Conservation (phyloP, 2,113 vertebrate genomes). For the Sinocyclocheilus grahami region DNA sequence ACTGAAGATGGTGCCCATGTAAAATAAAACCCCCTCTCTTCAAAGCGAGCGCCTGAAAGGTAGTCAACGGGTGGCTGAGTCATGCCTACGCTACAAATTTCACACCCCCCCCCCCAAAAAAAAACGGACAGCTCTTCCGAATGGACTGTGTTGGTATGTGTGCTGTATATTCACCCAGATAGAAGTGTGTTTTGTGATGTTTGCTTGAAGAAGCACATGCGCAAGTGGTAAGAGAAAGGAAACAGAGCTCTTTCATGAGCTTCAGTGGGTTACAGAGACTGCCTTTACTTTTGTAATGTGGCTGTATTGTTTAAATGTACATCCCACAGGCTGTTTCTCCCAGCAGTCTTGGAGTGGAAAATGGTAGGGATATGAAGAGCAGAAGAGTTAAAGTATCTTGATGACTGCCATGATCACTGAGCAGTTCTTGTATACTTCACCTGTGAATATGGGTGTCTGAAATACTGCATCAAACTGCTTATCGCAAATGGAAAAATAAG, state of each 20-base stretch:
- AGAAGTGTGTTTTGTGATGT: conserved; percentile 24
- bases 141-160: conserved; percentile 25
- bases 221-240: conserved; percentile 1
- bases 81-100: neutral
- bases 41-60: neutral
- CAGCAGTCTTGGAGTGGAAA: neutral
- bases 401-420: neutral
- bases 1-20: conserved; percentile 9
- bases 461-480: conserved; percentile 6
- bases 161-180: conserved; percentile 30
- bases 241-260: conserved; percentile 6
- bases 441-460: conserved; percentile 21
- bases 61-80: neutral
- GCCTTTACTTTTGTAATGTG: conserved; percentile 59
- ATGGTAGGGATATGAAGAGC: neutral
- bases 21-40: neutral
- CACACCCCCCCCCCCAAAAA: neutral
- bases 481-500: conserved; percentile 30
- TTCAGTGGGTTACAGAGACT: conserved; percentile 20
- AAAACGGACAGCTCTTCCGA: neutral
- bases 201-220: neutral
- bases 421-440: conserved; percentile 1
- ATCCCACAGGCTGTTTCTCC: neutral
- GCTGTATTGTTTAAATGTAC: conserved; percentile 21
- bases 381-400: neutral